Base-by-base conservation (phyloP, 2,797 vertebrate genomes). In the Heteromormyrus szaboi region DNA sequence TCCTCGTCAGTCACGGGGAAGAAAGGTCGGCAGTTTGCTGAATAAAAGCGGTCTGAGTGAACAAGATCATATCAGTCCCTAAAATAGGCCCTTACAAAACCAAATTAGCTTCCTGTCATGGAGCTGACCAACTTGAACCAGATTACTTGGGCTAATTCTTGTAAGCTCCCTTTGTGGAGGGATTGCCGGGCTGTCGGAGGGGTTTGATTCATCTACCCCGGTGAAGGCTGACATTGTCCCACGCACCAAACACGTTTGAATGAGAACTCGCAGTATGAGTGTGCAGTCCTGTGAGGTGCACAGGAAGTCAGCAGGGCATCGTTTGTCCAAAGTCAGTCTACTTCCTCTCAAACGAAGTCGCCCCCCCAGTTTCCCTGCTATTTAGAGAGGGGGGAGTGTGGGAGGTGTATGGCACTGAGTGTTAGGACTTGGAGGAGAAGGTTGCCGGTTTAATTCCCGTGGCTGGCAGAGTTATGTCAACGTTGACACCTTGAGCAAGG, bases 81-180 rank as follows among this genome's bases (percentile, higher is more conserved):
- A 48, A 84, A 25, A 84, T 56, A 50, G 53, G 85, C 17, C 46
- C 85, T 37, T 41, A 37, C 25, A 56, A 86, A 53, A 86, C 59
- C n/a, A 37, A 19, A 72, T 72, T 53, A 72, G 48, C 48, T 44
- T 50, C 44, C 29, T 76, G n/a, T 72, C 9, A 2, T 44, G 59
- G 48, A 76, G 19, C 62, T 62, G 25, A 53, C 84, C 48, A 86
- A 85, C 44, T 68, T 46, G 62, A 50, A 86, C 88, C 88, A 41
- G 62, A 86, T 89, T 62, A 89, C 56, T 62, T 85, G 17, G 33
- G 54, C 62, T 86, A 41, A 88, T 88, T 88, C 68, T 19, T 44
- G 72, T 86, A 72, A 54, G 46, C 84, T n/a, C n/a, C 81, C 84
- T 89, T 89, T 89, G 50, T 89, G 85, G 41, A 86, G 84, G 22